Base-by-base conservation (phyloP, 1,140 invertebrate genomes). In the Sarcophaga peregrina region DNA sequence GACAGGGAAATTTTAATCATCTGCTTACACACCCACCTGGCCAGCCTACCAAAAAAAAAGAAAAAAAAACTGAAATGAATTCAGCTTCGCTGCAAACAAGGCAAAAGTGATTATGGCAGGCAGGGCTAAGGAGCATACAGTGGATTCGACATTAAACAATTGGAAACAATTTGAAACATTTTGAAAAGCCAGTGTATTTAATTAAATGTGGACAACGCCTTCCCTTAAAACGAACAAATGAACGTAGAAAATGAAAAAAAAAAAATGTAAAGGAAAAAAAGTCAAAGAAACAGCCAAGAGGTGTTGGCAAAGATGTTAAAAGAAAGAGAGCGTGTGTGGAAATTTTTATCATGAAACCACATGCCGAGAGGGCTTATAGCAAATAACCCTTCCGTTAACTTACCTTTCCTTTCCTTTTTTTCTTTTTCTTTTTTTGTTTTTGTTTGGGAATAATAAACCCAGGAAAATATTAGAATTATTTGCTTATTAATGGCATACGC, bases 161-260 rank as follows among this genome's bases (percentile, higher is more conserved):
- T 37, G 25, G 25, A 37, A 37, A 37, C 25, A 37, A n/a, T 37
- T 37, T 37, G 46, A 81, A 85, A 37, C 80, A 54, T 25, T 54
- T 11, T 37, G 25, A 37, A 25, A 68, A 80, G 83, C 15, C 46
- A 88, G 89, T 87, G 87, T 88, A 88, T 88, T 88, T 37, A 88
- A 88, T 88, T 88, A 88, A 88, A 88, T 87, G 86, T 86, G 87
- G 86, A 87, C 85, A 87, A 88, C 87, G 87, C 87, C 87, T 86
- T 82, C 87, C 85, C 46, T 8, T 47, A 11, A 9, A 20, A 8
- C 1, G 20, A 62, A 62, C 20, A 25, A 8, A 25, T 72, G 17
- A 7, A 13, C 8, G 20, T 72, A 25, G 62, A 17, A 72, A 37
- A 37, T 4, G 4, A 37, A 72, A 25, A 25, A 8, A 72, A 72